These are phyloP conservation scores for Tribolium freemani DNA, from an alignment of 2,888 invertebrate species.

Conservation along the genomic window DNA sequence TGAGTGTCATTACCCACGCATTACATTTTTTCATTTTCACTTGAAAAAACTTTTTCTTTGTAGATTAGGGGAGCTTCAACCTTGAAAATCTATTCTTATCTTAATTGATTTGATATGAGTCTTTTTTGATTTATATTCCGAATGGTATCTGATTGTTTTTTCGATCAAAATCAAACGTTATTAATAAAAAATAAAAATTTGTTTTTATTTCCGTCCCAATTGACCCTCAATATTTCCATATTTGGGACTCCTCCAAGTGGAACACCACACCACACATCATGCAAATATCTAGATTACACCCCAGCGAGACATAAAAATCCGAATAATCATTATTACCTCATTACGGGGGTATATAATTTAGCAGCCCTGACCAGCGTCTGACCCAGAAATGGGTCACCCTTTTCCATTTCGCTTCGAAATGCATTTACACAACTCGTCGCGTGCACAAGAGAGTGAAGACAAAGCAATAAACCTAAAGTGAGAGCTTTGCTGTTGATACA, in stretches of 20 bases:
- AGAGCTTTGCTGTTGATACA: constrained; percentile 20
- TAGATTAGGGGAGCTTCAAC: background rate
- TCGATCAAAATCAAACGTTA: constrained; percentile 2
- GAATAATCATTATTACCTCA: background rate
- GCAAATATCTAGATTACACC: constrained; percentile 3
- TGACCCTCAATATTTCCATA: background rate
- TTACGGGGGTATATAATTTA: constrained; percentile 1
- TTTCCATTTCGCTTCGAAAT: constrained; percentile 36
- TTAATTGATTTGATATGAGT: background rate
- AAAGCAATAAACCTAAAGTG: constrained; percentile 33
- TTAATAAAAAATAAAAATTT: background rate
- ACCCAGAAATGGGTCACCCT: constrained; percentile 30
- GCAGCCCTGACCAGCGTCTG: constrained; percentile 28
- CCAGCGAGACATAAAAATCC: background rate
- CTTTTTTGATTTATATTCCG: constrained; percentile 6
- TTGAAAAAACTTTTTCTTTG: background rate
- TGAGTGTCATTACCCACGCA: background rate
- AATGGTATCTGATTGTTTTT: constrained; percentile 27
- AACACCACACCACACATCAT: constrained; percentile 1
- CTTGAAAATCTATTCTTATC: constrained; percentile 5
- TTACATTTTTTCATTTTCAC: background rate
- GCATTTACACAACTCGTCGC: constrained; percentile 36
- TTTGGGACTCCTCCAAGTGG: background rate
- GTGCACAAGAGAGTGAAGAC: constrained; percentile 29
- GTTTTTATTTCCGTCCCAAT: background rate